A percentile compares a stretch with the other conserved stretches of the same genome.
Evolutionary conservation across 2,888 invertebrate genomes (phyloP).

Genomic region (Apamea monoglypha): DNA sequence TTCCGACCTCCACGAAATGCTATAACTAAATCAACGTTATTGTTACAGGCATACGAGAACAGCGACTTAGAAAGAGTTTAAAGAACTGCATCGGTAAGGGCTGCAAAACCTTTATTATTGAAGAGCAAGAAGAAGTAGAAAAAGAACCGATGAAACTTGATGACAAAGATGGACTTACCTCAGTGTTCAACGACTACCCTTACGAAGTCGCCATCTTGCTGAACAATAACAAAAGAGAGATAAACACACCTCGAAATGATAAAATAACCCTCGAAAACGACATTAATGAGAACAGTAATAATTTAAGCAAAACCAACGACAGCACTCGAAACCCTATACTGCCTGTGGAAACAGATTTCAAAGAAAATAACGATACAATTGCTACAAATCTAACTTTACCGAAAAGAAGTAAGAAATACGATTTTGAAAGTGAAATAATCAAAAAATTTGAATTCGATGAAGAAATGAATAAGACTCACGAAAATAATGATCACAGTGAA

Average conservation of each 20-base stretch:
- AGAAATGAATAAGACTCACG: slow-evolving; percentile 70
- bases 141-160: slow-evolving; percentile 67
- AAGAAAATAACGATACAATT: slow-evolving; percentile 28
- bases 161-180: slow-evolving; percentile 69
- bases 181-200: slow-evolving; percentile 80
- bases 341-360: background rate
- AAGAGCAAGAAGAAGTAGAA: slow-evolving; percentile 45
- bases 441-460: slow-evolving; percentile 74
- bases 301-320: background rate
- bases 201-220: slow-evolving; percentile 79
- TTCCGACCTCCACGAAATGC: background rate
- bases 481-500: slow-evolving; percentile 40
- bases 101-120: slow-evolving; percentile 50
- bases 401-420: slow-evolving; percentile 77
- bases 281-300: slow-evolving; percentile 4
- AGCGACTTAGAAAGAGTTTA: slow-evolving; percentile 69
- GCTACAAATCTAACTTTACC: slow-evolving; percentile 57
- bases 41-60: slow-evolving; percentile 68
- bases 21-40: slow-evolving; percentile 11
- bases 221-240: slow-evolving; percentile 67
- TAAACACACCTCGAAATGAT: slow-evolving; percentile 33
- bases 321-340: background rate
- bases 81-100: slow-evolving; percentile 66
- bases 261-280: slow-evolving; percentile 44
- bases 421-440: slow-evolving; percentile 71